Base-by-base conservation (phyloP, 2,113 vertebrate genomes). In the Aspiorhynchus laticeps region DNA sequence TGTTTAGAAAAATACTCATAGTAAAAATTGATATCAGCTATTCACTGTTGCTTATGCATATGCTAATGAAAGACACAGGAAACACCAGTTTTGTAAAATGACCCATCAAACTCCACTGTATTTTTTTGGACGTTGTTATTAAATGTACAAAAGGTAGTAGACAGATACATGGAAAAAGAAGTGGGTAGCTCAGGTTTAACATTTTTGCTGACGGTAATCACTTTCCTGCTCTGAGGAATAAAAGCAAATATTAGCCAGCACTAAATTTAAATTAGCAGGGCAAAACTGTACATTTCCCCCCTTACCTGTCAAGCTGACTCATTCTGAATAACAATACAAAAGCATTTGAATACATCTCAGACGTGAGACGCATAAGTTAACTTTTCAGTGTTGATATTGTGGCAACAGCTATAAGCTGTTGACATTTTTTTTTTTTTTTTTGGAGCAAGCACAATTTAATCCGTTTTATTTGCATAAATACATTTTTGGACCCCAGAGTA, bases 371-470 rank as follows among this genome's bases (percentile, higher is more conserved):
- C 69, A 84, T 75, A 48, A 38, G 33, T 86, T 89, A n/a, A 67
- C 84, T 77, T 88, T 88, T 90, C 84, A 65, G n/a, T 74, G 79
- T 86, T 86, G 75, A 85, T 85, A 73, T 87, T 86, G 84, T 86
- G 36, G 87, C 88, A 80, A 86, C 85, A 76, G 51, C 17, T 91
- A 92, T 53, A 89, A 88, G 90, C 33, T 85, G 80, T 85, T 89
- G 87, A 86, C 65, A 26, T 80, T 51, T 43, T 38, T 41, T 73
- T 75, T 91, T 85, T 83, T 36, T 84, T 56, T 86, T 79, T 87
- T 28, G 61, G 80, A 91, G 90, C 84, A 88, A 90, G 87, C 86
- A 61, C 76, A 83, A 80, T 90, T 90, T 91, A 91, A 91, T 89
- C 85, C 51, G 80, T 85, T 56, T 76, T 89, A 90, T 92, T 90